Base-by-base conservation (phyloP, 2,797 vertebrate genomes). In the Chanos chanos region DNA sequence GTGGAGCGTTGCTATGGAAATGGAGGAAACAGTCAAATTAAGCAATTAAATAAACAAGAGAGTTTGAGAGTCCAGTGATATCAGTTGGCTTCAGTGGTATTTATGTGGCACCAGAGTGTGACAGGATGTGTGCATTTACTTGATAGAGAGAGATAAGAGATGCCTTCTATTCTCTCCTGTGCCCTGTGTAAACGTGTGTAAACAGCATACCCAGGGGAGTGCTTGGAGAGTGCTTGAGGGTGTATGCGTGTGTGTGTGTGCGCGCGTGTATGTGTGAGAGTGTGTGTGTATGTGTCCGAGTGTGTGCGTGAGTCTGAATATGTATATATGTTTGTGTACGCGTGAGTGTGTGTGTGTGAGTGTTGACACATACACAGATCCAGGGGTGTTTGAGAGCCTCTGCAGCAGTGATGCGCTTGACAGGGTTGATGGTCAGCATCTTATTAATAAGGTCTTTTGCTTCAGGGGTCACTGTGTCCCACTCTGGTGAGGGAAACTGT, bases 391-490 rank as follows among this genome's bases (percentile, higher is more conserved):
- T 98, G 61, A 98, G 91, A 0, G 92, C 95, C 49, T 98, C 96
- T 0, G 93, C 89, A 40, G 94, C 95, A 0, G 92, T 94, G 76
- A 98, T 93, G 51, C 96, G 90, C 79, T 98, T 98, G 52, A 89
- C 93, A 15, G 96, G 95, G 73, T 98, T 98, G 62, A 98, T 98
- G 43, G 96, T 98, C 68, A 98, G 89, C 96, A 98, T 98, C 85
- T 98, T 97, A 76, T 98, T 98, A 83, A 98, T 98, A 63, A 98
- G 91, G 81, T 98, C 95, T 91, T 98, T 98, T 79, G 96, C 95
- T 85, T 98, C 96, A 30, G 96, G 94, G 43, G 95, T 98, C 80
- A 98, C 96, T 0, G 96, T 98, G 82, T 98, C 95, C 95, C 95
- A 98, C 81, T 98, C 96, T 57, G 96, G 96, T 19, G 96, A 98